A percentile compares a stretch with the other conserved stretches of the same genome.
Evolutionary conservation across 2,113 vertebrate genomes (phyloP).

Genomic region (Acanthochromis polyacanthus): DNA sequence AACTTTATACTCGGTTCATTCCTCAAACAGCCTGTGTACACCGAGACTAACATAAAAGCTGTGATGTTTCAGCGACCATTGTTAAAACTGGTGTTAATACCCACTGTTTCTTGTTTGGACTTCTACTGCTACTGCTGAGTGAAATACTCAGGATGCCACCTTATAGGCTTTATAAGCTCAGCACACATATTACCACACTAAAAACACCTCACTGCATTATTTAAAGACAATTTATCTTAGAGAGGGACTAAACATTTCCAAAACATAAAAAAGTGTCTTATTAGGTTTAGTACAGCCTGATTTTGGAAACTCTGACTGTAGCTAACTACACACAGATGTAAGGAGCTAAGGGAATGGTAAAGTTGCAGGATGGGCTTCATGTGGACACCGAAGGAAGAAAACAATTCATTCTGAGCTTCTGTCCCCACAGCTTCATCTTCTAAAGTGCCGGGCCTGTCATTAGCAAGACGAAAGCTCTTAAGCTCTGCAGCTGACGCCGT

Average conservation of each 20-base stretch:
- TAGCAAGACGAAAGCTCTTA: constrained; percentile 35
- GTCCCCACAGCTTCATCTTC: neutral
- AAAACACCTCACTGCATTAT: constrained; percentile 6
- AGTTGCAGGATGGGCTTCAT: constrained; percentile 1
- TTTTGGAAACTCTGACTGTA: constrained; percentile 22
- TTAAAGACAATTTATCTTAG: constrained; percentile 14
- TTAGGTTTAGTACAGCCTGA: constrained; percentile 1
- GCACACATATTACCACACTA: neutral
- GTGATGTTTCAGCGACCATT: neutral
- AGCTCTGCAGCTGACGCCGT: constrained; percentile 2
- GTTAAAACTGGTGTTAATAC: too few relatives aligned
- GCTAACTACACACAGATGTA: constrained; percentile 36
- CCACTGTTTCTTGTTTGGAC: too few relatives aligned
- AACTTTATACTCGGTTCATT: neutral
- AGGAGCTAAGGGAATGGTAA: constrained; percentile 13
- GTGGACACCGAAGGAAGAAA: constrained; percentile 6
- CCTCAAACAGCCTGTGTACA: neutral
- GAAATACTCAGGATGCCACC: constrained; percentile 35
- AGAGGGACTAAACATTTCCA: constrained; percentile 19
- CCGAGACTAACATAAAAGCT: neutral
- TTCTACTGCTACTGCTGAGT: neutral
- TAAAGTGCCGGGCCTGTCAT: constrained; percentile 17
- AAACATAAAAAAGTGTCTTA: constrained; percentile 21
- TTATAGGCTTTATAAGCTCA: constrained; percentile 13
- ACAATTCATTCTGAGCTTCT: constrained; percentile 4